Conservation (phyloP, 2,797 vertebrate genomes). For the Enteromius argenteus region DNA sequence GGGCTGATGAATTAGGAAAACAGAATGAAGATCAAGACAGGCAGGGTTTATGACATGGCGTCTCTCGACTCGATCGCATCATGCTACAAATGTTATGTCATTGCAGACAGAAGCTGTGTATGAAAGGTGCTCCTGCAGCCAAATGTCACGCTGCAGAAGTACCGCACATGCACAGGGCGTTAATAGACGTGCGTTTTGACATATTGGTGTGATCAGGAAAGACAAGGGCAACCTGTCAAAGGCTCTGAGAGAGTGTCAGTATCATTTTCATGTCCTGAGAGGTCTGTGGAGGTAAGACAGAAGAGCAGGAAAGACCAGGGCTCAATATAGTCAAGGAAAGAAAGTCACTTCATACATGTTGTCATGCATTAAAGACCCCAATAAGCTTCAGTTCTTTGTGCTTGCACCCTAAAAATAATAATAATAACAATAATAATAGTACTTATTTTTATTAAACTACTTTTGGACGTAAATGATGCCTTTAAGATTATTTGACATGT, state of each 20-base stretch:
- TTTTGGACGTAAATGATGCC: neutral
- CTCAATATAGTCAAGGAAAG: constrained; percentile 60
- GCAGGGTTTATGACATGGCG: constrained; percentile 49
- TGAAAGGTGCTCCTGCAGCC: constrained; percentile 58
- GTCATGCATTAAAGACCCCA: constrained; percentile 18
- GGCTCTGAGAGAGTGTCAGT: constrained; percentile 91
- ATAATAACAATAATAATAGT: neutral
- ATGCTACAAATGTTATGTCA: constrained; percentile 65
- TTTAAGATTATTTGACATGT: constrained; percentile 49
- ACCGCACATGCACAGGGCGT: constrained; percentile 38
- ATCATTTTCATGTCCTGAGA: constrained; percentile 96
- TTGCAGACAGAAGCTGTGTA: constrained; percentile 43
- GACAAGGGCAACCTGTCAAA: constrained; percentile 92
- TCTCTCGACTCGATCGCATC: constrained; percentile 55
- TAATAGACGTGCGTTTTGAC: constrained; percentile 75
- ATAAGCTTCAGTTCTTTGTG: neutral
- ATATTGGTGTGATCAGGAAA: constrained; percentile 74
- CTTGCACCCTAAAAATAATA: neutral
- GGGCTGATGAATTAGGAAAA: constrained; percentile 49
- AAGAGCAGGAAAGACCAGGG: constrained; percentile 79
- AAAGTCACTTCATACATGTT: constrained; percentile 23
- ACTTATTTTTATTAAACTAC: neutral
- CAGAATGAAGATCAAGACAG: constrained; percentile 41
- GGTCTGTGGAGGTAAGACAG: constrained; percentile 92
- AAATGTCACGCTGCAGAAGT: constrained; percentile 59